Percentiles rank a stretch among this genome's conserved stretches.
Evolutionary conservation across 2,797 vertebrate genomes (phyloP).

Genomic region (Paedocypris micromegethes): DNA sequence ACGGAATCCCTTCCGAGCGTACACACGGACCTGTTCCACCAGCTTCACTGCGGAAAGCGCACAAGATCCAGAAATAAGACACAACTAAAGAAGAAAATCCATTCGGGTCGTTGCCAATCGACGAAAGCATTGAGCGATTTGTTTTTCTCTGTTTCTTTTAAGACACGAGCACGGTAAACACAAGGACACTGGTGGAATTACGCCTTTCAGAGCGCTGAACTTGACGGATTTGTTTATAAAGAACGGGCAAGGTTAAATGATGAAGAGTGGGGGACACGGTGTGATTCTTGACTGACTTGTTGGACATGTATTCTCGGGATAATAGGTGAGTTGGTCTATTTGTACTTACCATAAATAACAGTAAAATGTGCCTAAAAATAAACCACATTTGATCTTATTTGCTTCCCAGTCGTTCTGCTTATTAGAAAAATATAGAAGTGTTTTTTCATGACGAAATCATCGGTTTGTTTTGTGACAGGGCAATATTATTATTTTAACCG

Average conservation of each 20-base stretch:
- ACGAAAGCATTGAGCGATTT: background rate
- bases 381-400: background rate
- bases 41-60: slow-evolving; percentile 69
- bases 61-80: slow-evolving; percentile 53
- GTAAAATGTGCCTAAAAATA: background rate
- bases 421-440: background rate
- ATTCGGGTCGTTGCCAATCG: slow-evolving; percentile 44
- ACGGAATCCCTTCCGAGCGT: slow-evolving; percentile 46
- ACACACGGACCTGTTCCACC: slow-evolving; percentile 67
- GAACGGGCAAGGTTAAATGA: slow-evolving; percentile 28
- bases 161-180: slow-evolving; percentile 27
- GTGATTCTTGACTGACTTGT: background rate
- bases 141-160: background rate
- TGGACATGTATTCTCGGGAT: slow-evolving; percentile 15
- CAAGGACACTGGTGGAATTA: slow-evolving; percentile 33
- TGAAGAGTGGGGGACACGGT: slow-evolving; percentile 4
- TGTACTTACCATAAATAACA: slow-evolving; percentile 3
- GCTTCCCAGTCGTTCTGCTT: too few relatives aligned
- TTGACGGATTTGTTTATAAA: slow-evolving; percentile 37
- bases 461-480: slow-evolving; percentile 12
- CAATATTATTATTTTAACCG: slow-evolving; percentile 20
- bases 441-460: background rate
- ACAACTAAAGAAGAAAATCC: slow-evolving; percentile 30
- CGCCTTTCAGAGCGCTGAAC: slow-evolving; percentile 30
- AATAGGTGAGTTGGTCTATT: slow-evolving; percentile 32